Evolutionary conservation across 1,140 invertebrate species (phyloP), one percentile per base, ranked within the genome.

Genomic region (Heliconius melpomene): DNA sequence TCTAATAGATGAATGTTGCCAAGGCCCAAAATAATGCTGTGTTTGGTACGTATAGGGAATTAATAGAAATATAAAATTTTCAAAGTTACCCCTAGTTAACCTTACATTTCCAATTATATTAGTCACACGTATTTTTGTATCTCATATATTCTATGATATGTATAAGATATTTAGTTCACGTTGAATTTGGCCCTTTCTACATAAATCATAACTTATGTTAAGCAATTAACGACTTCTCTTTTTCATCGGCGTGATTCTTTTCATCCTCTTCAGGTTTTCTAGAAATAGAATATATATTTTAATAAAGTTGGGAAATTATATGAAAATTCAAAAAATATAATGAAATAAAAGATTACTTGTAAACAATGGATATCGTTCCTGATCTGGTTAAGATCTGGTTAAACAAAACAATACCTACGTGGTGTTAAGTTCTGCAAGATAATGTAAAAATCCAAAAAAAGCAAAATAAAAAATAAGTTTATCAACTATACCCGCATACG

Each of bases 401-500:
- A 46, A 46, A 3, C 40, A 46, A 46, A 5, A 5, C 13, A 5
- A 16, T 46, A 46, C 32, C 32, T 32, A 46, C 7, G 50, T 16
- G 50, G 18, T 52, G 5, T 52, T 52, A 20, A 52, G 50, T 7
- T 52, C 13, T 18, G 50, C 18, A 18, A 52, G 18, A 52, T 52
- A 20, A 23, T n/a, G 7, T 54, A 54, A n/a, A 20, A 54, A 2
- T n/a, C 18, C 23, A 57, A 9, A 57, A 52, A 20, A 52, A 52
- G 50, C 3, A 20, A 52, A 52, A 20, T 18, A 20, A 6, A 52
- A 52, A 52, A 50, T 16, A 18, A 1, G 13, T 5, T 5, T 50
- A 50, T 50, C 50, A 20, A 38, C 60, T 75, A 80, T 81, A 93
- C 91, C 92, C 90, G 87, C 92, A 93, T 20, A 92, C 70, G 0